These are phyloP conservation scores for Craterocephalus amniculus DNA, from an alignment of 2,797 vertebrate genomes.

Conservation along the genomic window DNA sequence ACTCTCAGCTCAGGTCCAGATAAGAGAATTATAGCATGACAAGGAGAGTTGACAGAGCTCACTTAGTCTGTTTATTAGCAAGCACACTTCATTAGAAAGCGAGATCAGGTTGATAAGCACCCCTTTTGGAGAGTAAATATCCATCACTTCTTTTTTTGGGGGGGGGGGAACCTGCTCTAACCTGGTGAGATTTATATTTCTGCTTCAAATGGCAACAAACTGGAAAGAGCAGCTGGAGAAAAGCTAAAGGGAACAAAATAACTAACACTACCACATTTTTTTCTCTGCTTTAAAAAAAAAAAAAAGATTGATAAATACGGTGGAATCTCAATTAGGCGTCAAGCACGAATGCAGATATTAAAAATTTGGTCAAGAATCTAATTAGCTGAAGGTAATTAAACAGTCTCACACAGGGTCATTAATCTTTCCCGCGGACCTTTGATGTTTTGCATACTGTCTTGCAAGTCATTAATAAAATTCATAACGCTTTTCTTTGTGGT, in stretches of 20 bases:
- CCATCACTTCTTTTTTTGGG: constrained; percentile 71
- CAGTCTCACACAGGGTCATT: constrained; percentile 99
- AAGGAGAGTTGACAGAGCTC: constrained; percentile 81
- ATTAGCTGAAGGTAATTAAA: constrained; percentile 99
- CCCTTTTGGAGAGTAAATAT: constrained; percentile 83
- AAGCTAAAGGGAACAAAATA: constrained; percentile 73
- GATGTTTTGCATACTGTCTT: constrained; percentile 99
- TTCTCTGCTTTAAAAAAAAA: not conserved
- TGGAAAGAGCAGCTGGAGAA: constrained; percentile 76
- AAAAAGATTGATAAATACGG: constrained; percentile 99
- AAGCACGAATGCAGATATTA: constrained; percentile 98
- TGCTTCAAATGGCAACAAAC: constrained; percentile 88
- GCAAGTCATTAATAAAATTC: constrained; percentile 99
- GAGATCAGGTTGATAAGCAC: constrained; percentile 85
- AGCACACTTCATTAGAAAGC: constrained; percentile 86
- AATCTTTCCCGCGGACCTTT: constrained; percentile 99
- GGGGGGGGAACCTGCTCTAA: constrained; percentile 79
- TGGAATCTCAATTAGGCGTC: constrained; percentile 99
- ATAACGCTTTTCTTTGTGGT: constrained; percentile 98
- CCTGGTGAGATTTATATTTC: constrained; percentile 63
- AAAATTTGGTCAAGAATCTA: constrained; percentile 99
- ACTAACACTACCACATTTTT: constrained; percentile 74
- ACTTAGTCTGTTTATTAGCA: constrained; percentile 88
- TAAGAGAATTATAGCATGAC: constrained; percentile 89
- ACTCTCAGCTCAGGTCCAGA: constrained; percentile 81